Evolutionary conservation across 2,797 vertebrate genomes (phyloP).

Genomic region (Threskiornis aethiopicus): DNA sequence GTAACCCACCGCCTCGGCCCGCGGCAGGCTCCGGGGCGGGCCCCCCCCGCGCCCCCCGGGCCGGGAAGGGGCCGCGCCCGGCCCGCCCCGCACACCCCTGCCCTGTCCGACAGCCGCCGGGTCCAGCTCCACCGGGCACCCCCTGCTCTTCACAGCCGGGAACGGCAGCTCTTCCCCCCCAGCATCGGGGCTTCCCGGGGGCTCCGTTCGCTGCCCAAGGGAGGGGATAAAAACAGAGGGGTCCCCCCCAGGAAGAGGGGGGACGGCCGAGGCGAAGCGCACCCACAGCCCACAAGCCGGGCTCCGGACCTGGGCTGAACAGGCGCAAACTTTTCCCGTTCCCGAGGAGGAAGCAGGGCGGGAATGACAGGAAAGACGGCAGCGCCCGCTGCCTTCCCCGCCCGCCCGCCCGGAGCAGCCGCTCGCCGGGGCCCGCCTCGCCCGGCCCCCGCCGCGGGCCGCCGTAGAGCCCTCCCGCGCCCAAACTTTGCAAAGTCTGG

Average conservation of each 20-base stretch:
- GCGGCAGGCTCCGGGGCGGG: not conserved
- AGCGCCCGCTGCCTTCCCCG: not conserved
- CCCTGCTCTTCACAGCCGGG: not conserved
- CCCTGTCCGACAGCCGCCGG: not conserved
- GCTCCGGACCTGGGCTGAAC: not conserved
- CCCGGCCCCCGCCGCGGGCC: too few relatives aligned
- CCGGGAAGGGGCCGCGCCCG: too few relatives aligned
- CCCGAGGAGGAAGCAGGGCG: not conserved
- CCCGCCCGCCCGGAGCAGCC: not conserved
- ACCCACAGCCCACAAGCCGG: not conserved
- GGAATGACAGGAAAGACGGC: not conserved
- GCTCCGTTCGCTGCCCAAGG: too few relatives aligned
- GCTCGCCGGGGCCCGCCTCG: rapidly evolving
- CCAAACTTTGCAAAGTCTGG: too few relatives aligned
- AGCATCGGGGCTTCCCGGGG: not conserved
- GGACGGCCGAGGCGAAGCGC: not conserved
- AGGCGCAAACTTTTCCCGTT: not conserved
- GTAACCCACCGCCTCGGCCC: rapidly evolving
- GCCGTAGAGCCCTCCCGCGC: too few relatives aligned
- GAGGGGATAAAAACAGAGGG: rapidly evolving
- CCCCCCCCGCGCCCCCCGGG: too few relatives aligned
- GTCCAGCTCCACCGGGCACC: not conserved
- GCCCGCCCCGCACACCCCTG: rapidly evolving
- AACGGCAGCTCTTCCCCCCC: not conserved
- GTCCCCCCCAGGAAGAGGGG: too few relatives aligned